Evolutionary conservation across 92 coral and sea anemone species (phyloP).

Genomic region (Desmophyllum pertusum): DNA sequence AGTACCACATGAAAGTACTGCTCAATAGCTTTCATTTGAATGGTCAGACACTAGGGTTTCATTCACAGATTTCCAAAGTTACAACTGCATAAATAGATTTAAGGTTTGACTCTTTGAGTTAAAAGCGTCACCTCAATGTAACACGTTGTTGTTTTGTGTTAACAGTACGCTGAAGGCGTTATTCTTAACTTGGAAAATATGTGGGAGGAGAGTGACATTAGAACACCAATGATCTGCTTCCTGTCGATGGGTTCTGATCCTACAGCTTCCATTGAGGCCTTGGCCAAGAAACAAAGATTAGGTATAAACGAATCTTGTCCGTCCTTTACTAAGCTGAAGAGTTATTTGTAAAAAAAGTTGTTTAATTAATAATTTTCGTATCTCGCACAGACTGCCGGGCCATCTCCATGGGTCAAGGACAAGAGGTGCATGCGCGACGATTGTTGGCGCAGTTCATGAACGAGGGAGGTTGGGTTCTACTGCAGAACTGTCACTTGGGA

Average conservation of each 20-base stretch:
- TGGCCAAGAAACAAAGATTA: slow-evolving; percentile 91
- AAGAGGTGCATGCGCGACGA: slow-evolving; percentile 98
- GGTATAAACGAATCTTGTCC: slow-evolving; percentile 45
- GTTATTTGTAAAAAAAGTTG: background rate
- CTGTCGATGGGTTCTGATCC: slow-evolving; percentile 99
- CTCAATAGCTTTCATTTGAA: background rate
- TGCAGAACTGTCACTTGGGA: slow-evolving; percentile 98
- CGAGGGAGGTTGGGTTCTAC: slow-evolving; percentile 99
- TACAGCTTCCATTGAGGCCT: slow-evolving; percentile 92
- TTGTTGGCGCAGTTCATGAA: slow-evolving; percentile 91
- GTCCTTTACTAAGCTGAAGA: background rate
- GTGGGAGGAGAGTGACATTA: slow-evolving; percentile 97
- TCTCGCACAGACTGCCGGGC: slow-evolving; percentile 90
- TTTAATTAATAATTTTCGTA: background rate
- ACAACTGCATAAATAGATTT: too few relatives aligned
- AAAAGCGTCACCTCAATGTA: background rate
- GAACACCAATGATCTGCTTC: slow-evolving; percentile 96
- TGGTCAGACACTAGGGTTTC: background rate
- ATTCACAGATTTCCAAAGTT: too few relatives aligned
- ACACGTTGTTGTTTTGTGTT: background rate
- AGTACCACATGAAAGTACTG: background rate
- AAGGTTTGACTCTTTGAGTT: background rate
- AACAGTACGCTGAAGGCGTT: slow-evolving; percentile 92
- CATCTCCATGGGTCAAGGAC: slow-evolving; percentile 99
- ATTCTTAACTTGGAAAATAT: slow-evolving; percentile 89